These are phyloP conservation scores for Lagenorhynchus albirostris DNA, from an alignment of 2,113 vertebrate genomes.

Conservation along the genomic window DNA sequence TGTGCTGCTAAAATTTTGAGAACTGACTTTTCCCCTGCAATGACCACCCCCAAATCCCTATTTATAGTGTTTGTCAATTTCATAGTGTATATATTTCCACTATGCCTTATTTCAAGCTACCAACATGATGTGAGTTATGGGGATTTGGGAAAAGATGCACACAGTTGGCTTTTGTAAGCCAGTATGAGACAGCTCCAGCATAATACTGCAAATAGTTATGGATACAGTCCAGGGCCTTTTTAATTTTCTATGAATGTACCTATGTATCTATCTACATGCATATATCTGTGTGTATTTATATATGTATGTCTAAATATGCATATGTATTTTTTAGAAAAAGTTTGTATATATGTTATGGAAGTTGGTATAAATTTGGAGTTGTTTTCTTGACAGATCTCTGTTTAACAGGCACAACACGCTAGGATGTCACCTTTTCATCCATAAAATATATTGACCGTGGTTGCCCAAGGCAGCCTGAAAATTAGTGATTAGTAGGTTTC, in stretches of 20 bases:
- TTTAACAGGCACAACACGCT: neutral
- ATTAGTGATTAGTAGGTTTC: neutral
- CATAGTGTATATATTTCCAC: neutral
- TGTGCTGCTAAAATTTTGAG: neutral
- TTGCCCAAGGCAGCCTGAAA: neutral
- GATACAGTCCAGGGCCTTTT: neutral
- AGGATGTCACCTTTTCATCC: neutral
- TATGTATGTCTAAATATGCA: neutral
- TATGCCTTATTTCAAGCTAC: neutral
- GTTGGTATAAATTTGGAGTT: neutral
- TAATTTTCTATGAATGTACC: neutral
- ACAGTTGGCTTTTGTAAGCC: neutral
- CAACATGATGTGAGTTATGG: neutral
- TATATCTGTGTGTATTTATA: neutral
- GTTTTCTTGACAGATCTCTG: neutral
- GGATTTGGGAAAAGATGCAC: neutral
- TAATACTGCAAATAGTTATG: neutral
- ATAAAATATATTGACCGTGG: neutral
- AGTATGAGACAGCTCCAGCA: neutral
- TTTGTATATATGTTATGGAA: neutral
- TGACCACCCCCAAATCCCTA: neutral
- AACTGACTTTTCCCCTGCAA: neutral
- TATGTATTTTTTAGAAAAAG: neutral
- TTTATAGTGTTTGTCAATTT: neutral
- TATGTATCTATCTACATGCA: neutral